phyloP scores from a whole-genome alignment of 2,113 vertebrate genomes.

The Chaenogobius annularis region DNA sequence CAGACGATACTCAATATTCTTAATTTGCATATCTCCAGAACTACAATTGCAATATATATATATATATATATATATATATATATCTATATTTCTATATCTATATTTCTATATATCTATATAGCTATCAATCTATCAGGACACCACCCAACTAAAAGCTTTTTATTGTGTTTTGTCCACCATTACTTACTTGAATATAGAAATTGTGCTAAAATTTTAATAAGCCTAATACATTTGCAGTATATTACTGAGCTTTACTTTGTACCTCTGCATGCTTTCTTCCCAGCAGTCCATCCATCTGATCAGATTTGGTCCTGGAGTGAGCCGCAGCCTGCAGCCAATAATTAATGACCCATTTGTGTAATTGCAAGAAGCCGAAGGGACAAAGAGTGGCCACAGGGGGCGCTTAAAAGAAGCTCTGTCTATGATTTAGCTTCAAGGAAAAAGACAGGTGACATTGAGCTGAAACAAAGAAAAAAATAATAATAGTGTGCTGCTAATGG shows the following conservation, averaged over 20 bases:
- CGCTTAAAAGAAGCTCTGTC: conserved; percentile 15
- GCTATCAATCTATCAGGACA: too few species aligned
- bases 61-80: too few species aligned
- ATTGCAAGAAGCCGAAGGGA: conserved; percentile 63
- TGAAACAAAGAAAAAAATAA: conserved; percentile 7
- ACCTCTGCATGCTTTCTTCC: conserved; percentile 22
- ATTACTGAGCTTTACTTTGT: not conserved
- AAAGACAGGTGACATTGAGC: conserved; percentile 20
- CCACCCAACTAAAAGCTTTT: too few species aligned
- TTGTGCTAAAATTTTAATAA: not conserved
- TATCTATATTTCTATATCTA: too few species aligned
- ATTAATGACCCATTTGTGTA: conserved; percentile 77
- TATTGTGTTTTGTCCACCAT: too few species aligned
- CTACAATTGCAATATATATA: too few species aligned
- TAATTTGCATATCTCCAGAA: too few species aligned
- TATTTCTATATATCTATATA: too few species aligned
- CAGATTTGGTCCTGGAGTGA: conserved; percentile 65
- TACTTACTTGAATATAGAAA: too few species aligned
- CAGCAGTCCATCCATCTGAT: conserved; percentile 65
- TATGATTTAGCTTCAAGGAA: conserved; percentile 16
- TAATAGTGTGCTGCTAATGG: not conserved
- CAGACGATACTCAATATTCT: too few species aligned
- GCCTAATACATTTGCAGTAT: not conserved
- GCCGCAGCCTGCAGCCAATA: conserved; percentile 63
- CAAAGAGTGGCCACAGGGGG: conserved; percentile 26